These are phyloP conservation scores for Stictocephala bisonia DNA, from an alignment of 2,888 invertebrate species.

Conservation along the genomic window DNA sequence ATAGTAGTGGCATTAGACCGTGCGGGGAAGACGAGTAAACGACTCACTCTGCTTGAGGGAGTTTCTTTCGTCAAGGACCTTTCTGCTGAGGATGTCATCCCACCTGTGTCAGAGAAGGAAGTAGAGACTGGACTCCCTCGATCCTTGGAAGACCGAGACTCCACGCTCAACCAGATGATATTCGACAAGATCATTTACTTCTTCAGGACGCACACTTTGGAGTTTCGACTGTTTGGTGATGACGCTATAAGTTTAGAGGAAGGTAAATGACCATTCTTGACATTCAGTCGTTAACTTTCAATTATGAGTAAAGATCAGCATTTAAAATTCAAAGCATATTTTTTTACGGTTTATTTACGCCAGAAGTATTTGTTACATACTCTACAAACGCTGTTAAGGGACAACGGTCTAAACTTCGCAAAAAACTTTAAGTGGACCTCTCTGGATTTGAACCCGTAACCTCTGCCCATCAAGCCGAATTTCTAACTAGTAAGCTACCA, in stretches of 20 bases:
- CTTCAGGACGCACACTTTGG: constrained; percentile 80
- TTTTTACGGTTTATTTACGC: too few species aligned
- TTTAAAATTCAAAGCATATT: too few species aligned
- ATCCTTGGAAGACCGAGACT: constrained; percentile 76
- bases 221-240: constrained; percentile 80
- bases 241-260: constrained; percentile 71
- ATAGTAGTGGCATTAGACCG: constrained; percentile 81
- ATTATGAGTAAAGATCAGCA: too few species aligned
- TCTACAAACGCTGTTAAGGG: too few species aligned
- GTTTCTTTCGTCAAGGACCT: constrained; percentile 77
- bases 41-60: constrained; percentile 78
- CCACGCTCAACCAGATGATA: constrained; percentile 79
- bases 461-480: too few species aligned
- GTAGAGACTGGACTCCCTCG: constrained; percentile 81
- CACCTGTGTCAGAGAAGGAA: constrained; percentile 67
- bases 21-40: constrained; percentile 69
- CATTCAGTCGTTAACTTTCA: too few species aligned
- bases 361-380: too few species aligned
- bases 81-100: constrained; percentile 49
- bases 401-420: too few species aligned
- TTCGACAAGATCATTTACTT: constrained; percentile 79
- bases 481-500: too few species aligned
- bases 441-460: too few species aligned
- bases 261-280: constrained; percentile 51
- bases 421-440: too few species aligned